phyloP scores from a whole-genome alignment of 2,113 vertebrate genomes.

The Syngnathus floridae region DNA sequence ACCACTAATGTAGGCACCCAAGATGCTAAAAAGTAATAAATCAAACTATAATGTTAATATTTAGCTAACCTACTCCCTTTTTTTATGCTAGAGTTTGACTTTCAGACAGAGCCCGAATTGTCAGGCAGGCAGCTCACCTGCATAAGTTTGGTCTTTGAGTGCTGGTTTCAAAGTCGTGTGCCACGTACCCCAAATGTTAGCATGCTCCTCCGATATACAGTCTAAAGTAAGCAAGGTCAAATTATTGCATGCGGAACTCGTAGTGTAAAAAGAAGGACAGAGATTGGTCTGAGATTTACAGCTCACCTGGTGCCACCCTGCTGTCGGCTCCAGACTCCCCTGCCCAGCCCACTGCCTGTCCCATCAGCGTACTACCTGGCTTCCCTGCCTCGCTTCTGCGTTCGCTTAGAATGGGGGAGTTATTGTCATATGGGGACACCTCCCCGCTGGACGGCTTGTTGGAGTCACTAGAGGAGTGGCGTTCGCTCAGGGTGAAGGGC shows the following conservation, averaged over 20 bases:
- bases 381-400: slow-evolving; percentile 65
- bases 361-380: slow-evolving; percentile 67
- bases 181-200: slow-evolving; percentile 93
- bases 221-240: slow-evolving; percentile 22
- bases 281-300: neutral
- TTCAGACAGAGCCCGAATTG: neutral
- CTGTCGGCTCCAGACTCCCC: slow-evolving; percentile 71
- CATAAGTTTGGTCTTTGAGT: slow-evolving; percentile 76
- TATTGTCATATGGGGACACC: slow-evolving; percentile 96
- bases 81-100: neutral
- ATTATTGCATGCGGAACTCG: neutral
- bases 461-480: slow-evolving; percentile 87
- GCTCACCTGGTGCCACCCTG: slow-evolving; percentile 75
- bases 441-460: slow-evolving; percentile 92
- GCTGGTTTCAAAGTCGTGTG: slow-evolving; percentile 85
- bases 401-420: slow-evolving; percentile 84
- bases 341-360: slow-evolving; percentile 73
- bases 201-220: slow-evolving; percentile 78
- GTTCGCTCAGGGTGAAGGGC: slow-evolving; percentile 79
- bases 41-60: no score
- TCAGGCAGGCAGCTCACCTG: slow-evolving; percentile 67
- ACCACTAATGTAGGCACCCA: no score
- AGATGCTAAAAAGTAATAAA: no score
- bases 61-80: neutral
- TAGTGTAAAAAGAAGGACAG: neutral